Evolutionary conservation across 1,140 invertebrate species (phyloP), one percentile per base, ranked within the genome.

Genomic region (Drosophila carrolli): DNA sequence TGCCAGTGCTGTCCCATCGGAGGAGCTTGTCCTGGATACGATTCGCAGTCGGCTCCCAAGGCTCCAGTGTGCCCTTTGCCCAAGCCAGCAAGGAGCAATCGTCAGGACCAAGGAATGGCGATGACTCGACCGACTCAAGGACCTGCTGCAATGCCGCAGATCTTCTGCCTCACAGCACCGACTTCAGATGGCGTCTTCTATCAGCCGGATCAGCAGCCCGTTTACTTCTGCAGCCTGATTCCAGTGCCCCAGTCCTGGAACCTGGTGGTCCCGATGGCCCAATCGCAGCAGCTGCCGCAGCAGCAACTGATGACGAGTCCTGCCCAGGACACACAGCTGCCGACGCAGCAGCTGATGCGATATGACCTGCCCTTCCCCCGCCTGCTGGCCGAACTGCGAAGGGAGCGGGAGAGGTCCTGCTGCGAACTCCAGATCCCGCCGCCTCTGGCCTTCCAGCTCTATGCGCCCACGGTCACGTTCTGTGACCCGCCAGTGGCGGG

Each of bases 291-390:
- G 13, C 40, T 40, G 37, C 53, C 27, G 54, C 54, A 48, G n/a
- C 67, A 68, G 50, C 62, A 55, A 14, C 41, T 66, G 13, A 13
- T 44, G 7, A 19, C 53, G 46, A 66, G 32, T 55, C 29, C 50
- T 46, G 29, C 48, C n/a, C 44, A 66, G 44, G 29, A 44, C 4
- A 44, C 46, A 5, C 63, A 65, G 63, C 65, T 56, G 55, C 66
- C 67, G 54, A 1, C 38, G 47, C 56, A 46, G 47, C 44, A 71
- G 40, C 35, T 72, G 35, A 2, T 73, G 44, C 74, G 61, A 32
- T 74, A 59, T 16, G 58, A 77, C 14, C 10, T 81, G 13, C 55
- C 78, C 6, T 27, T 81, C n/a, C 55, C 67, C 16, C 72, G 62
- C 37, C 63, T 48, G 19, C 38, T 68, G 0, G 9, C 62, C 8